Evolutionary conservation across 2,888 invertebrate species (phyloP).

Genomic region (Diabrotica balteata): DNA sequence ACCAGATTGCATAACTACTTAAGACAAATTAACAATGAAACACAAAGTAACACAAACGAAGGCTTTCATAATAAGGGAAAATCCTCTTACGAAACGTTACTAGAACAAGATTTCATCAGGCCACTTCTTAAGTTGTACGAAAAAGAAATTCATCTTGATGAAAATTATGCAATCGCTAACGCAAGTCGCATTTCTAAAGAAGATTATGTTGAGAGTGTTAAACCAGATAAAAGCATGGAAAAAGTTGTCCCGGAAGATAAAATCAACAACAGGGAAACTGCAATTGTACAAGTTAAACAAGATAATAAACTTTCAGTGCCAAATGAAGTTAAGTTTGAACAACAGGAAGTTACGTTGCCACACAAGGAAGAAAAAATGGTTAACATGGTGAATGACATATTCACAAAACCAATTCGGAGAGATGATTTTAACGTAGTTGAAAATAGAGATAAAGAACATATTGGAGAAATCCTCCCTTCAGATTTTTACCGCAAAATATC

Average conservation of each 20-base stretch:
- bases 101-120: slow-evolving; percentile 56
- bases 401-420: slow-evolving; percentile 34
- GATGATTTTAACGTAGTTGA: slow-evolving; percentile 45
- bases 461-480: slow-evolving; percentile 57
- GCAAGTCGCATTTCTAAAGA: slow-evolving; percentile 52
- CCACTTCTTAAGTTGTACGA: slow-evolving; percentile 55
- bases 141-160: slow-evolving; percentile 44
- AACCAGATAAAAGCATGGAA: neutral
- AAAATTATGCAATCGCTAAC: slow-evolving; percentile 42
- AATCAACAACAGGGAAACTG: neutral
- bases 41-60: slow-evolving; percentile 25
- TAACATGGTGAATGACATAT: slow-evolving; percentile 9
- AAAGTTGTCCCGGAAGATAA: neutral
- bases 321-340: slow-evolving; percentile 8
- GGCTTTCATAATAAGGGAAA: slow-evolving; percentile 46
- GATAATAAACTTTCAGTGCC: neutral
- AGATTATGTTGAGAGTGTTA: slow-evolving; percentile 44
- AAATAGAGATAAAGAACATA: slow-evolving; percentile 54
- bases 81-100: slow-evolving; percentile 52
- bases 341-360: neutral
- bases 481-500: slow-evolving; percentile 43
- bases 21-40: slow-evolving; percentile 43
- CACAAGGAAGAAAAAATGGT: slow-evolving; percentile 8
- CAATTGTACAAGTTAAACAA: neutral
- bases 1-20: slow-evolving; percentile 48